Percentiles rank a stretch among this genome's conserved stretches.
These are phyloP conservation scores for Centropus unirufus DNA, from an alignment of 2,113 vertebrate species.

Conservation along the genomic window DNA sequence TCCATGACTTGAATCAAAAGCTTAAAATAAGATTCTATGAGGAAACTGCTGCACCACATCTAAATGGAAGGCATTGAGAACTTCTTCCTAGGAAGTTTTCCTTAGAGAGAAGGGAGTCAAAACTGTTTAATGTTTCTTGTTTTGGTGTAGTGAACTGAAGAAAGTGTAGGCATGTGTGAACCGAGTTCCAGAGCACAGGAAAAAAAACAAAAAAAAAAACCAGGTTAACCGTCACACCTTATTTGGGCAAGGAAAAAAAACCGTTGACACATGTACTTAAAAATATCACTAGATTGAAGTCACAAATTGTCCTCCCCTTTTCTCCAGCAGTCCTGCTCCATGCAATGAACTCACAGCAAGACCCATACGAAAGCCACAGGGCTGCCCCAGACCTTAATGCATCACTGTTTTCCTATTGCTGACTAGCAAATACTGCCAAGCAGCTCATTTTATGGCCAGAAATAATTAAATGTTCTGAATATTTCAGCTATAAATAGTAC, in stretches of 20 bases:
- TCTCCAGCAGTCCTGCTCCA: neutral
- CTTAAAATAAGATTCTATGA: conserved; percentile 10
- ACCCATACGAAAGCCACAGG: neutral
- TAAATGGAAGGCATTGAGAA: neutral
- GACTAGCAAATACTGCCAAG: conserved; percentile 26
- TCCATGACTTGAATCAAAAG: neutral
- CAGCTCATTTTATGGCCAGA: conserved; percentile 53
- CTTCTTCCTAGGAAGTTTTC: neutral
- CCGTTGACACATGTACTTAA: neutral
- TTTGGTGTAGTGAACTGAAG: neutral
- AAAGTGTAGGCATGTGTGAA: conserved; percentile 4
- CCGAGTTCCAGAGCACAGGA: neutral
- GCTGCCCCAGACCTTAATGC: neutral
- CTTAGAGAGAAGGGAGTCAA: neutral
- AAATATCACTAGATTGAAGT: neutral
- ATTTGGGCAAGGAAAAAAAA: neutral
- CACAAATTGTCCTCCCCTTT: neutral
- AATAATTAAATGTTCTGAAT: conserved; percentile 58
- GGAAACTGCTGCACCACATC: neutral
- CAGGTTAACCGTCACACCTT: conserved; percentile 19
- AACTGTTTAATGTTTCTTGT: neutral
- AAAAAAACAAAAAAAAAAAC: neutral
- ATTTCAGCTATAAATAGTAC: conserved; percentile 60
- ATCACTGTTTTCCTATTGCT: neutral
- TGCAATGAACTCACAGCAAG: neutral